phyloP scores from a whole-genome alignment of 2,888 invertebrate genomes.

The Cataglyphis livida region DNA sequence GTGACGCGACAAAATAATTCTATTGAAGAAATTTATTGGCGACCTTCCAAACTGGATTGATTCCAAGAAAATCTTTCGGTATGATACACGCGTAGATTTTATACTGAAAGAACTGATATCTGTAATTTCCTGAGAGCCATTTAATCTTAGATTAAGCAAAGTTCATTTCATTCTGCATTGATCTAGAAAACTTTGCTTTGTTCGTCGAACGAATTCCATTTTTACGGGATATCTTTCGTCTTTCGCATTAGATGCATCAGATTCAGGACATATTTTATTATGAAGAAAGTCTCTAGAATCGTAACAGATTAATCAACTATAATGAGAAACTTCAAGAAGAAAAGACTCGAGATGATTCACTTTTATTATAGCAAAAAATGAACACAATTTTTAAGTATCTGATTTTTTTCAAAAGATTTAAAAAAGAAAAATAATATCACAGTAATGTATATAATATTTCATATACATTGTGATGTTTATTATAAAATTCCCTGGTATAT shows the following conservation, averaged over 20 bases:
- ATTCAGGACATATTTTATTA: slow-evolving; percentile 28
- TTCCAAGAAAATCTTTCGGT: not conserved
- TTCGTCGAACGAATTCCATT: slow-evolving; percentile 49
- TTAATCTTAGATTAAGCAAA: slow-evolving; percentile 57
- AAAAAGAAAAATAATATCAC: not conserved
- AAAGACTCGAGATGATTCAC: not conserved
- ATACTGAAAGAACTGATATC: slow-evolving; percentile 12
- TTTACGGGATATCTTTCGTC: slow-evolving; percentile 39
- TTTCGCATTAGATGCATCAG: slow-evolving; percentile 11
- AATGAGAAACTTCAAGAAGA: not conserved
- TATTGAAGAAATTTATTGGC: slow-evolving; percentile 23
- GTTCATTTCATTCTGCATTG: slow-evolving; percentile 53
- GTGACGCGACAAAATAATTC: not conserved
- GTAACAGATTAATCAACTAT: slow-evolving; percentile 36
- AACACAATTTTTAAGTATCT: slow-evolving; percentile 1
- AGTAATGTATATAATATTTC: not conserved
- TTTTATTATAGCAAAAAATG: not conserved
- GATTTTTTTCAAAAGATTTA: not conserved
- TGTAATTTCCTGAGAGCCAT: slow-evolving; percentile 40
- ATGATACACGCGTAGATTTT: slow-evolving; percentile 11
- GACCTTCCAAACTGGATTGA: slow-evolving; percentile 22
- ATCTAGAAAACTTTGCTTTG: slow-evolving; percentile 39
- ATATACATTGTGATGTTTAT: not conserved
- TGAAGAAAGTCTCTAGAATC: not conserved
- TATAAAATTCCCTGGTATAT: not conserved